Percentiles rank a stretch among this genome's conserved stretches.
phyloP scores from a whole-genome alignment of 35 echinoderm and acorn worm species.

The Patiria miniata region DNA sequence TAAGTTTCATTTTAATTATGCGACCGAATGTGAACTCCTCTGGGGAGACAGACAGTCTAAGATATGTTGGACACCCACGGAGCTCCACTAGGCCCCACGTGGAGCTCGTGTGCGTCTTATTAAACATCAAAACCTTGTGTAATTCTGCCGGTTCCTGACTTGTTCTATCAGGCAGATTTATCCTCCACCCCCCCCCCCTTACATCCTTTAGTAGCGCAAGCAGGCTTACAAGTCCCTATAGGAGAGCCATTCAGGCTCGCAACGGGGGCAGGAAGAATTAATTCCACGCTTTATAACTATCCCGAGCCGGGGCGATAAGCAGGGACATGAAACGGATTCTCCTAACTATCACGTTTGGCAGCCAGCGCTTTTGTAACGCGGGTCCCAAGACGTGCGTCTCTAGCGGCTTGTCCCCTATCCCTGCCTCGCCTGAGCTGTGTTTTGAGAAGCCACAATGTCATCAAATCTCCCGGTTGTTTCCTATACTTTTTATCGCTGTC shows the following conservation, averaged over 20 bases:
- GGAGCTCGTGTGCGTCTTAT: conserved; percentile 30
- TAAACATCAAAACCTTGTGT: conserved; percentile 28
- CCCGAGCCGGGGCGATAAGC: neutral
- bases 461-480: conserved; percentile 25
- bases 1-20: conserved; percentile 29
- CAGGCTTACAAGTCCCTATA: neutral
- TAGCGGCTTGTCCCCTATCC: conserved; percentile 8
- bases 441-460: conserved; percentile 28
- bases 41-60: conserved; percentile 20
- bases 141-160: neutral
- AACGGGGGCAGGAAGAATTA: neutral
- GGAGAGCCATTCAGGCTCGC: conserved; percentile 3
- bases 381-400: neutral
- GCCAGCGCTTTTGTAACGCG: neutral
- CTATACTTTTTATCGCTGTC: neutral
- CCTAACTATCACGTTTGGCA: conserved; percentile 10
- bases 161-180: neutral
- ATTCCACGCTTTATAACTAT: neutral
- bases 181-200: neutral
- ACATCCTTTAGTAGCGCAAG: neutral
- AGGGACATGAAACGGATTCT: neutral
- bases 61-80: neutral
- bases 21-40: conserved; percentile 27
- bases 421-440: conserved; percentile 4
- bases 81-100: conserved; percentile 1